A percentile compares a stretch with the other conserved stretches of the same genome.
Evolutionary conservation across 2,888 invertebrate species (phyloP).

Genomic region (Lordiphosa andalusiaca): DNA sequence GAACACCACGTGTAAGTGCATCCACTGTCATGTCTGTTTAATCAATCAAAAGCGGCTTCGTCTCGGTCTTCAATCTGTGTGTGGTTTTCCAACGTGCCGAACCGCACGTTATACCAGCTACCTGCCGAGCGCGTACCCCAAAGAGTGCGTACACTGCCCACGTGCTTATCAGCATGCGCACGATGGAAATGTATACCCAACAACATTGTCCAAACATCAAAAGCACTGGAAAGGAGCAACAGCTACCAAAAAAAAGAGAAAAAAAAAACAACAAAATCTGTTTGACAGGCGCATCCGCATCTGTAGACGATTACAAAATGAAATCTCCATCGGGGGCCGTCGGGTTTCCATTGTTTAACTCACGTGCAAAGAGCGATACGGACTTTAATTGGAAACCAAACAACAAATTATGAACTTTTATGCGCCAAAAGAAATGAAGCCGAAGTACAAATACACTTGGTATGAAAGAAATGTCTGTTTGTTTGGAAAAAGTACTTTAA

Average conservation of each 20-base stretch:
- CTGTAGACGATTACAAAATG: constrained; percentile 1
- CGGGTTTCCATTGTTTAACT: constrained; percentile 32
- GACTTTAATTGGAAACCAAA: constrained; percentile 24
- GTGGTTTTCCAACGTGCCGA: constrained; percentile 37
- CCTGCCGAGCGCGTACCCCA: constrained; percentile 15
- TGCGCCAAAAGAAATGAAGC: no score
- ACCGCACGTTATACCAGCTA: constrained; percentile 38
- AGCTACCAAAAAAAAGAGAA: constrained; percentile 8
- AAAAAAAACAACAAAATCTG: no score
- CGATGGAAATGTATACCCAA: constrained; percentile 4
- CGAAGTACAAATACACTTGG: no score
- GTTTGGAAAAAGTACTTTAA: no score
- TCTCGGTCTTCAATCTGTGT: constrained; percentile 21
- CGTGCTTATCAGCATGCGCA: constrained; percentile 43
- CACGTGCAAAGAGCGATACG: constrained; percentile 32
- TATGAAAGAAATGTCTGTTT: no score
- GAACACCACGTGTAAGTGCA: constrained; percentile 27
- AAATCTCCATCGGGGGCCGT: constrained; percentile 1
- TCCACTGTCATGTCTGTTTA: constrained; percentile 49
- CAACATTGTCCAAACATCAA: constrained; percentile 10
- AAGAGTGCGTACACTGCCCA: constrained; percentile 26
- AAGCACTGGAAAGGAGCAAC: constrained; percentile 6
- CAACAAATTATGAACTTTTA: constrained; percentile 1
- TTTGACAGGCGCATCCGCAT: constrained; percentile 14
- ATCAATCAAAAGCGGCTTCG: constrained; percentile 59